Evolutionary conservation across 2,797 vertebrate genomes (phyloP).

Genomic region (Tragelaphus eurycerus): DNA sequence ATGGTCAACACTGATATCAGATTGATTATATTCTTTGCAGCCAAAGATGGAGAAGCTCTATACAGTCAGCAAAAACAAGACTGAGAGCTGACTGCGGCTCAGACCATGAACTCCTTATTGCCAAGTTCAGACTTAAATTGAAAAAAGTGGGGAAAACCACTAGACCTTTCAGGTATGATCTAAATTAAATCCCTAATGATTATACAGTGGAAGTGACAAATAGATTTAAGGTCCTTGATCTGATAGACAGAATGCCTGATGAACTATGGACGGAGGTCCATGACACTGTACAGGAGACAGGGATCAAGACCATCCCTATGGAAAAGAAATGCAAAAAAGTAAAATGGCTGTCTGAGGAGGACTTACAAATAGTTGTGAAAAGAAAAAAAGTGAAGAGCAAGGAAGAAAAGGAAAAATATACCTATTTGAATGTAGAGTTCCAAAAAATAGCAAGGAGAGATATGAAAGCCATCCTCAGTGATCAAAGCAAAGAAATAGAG

Average conservation of each 20-base stretch:
- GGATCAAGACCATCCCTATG: not conserved
- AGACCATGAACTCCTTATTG: not conserved
- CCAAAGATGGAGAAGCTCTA: not conserved
- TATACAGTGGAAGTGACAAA: not conserved
- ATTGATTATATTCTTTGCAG: not conserved
- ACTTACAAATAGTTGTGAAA: not conserved
- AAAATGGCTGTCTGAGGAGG: not conserved
- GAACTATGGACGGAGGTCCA: not conserved
- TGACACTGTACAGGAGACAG: not conserved
- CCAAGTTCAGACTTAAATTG: not conserved
- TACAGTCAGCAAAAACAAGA: not conserved
- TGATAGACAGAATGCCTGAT: not conserved
- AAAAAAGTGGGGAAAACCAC: not conserved
- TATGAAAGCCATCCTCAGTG: not conserved
- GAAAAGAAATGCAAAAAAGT: not conserved
- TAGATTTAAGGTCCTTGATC: not conserved
- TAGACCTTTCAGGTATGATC: not conserved
- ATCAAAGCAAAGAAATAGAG: not conserved
- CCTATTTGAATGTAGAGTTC: not conserved
- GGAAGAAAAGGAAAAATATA: not conserved
- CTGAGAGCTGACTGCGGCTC: not conserved
- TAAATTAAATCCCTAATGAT: not conserved
- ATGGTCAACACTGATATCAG: not conserved
- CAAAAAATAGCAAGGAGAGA: not conserved
- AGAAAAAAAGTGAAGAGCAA: not conserved